Evolutionary conservation across 2,113 vertebrate species (phyloP).

Genomic region (Tachuris rubrigastra): DNA sequence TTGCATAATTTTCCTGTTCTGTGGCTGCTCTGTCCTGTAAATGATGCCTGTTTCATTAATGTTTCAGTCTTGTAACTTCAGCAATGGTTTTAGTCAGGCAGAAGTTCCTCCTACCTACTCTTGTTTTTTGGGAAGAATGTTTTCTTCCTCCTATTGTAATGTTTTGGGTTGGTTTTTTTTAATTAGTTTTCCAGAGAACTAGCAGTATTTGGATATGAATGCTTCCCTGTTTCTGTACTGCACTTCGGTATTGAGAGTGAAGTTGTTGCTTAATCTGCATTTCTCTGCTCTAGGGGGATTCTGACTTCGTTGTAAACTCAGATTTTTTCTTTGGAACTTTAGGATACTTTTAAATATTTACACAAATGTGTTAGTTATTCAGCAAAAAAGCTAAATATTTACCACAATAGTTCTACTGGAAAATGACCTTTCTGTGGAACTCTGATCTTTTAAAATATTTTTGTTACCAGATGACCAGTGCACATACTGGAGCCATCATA

Average conservation of each 20-base stretch:
- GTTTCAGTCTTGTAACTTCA: background rate
- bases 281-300: background rate
- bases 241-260: background rate
- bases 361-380: background rate
- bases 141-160: background rate
- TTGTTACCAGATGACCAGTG: background rate
- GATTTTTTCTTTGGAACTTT: background rate
- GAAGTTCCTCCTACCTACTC: background rate
- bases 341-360: conserved; percentile 27
- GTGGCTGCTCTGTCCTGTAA: background rate
- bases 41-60: background rate
- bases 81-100: background rate
- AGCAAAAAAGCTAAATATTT: conserved; percentile 23
- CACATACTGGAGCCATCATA: background rate
- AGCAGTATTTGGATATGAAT: background rate
- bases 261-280: background rate
- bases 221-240: background rate
- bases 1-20: background rate
- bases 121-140: background rate
- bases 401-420: background rate
- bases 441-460: background rate
- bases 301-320: background rate
- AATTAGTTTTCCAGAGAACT: background rate
- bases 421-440: background rate
- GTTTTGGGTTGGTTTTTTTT: background rate